Percentiles rank a stretch among this genome's conserved stretches.
Conservation (phyloP, 2,113 vertebrate genomes). For the Salminus brasiliensis region DNA sequence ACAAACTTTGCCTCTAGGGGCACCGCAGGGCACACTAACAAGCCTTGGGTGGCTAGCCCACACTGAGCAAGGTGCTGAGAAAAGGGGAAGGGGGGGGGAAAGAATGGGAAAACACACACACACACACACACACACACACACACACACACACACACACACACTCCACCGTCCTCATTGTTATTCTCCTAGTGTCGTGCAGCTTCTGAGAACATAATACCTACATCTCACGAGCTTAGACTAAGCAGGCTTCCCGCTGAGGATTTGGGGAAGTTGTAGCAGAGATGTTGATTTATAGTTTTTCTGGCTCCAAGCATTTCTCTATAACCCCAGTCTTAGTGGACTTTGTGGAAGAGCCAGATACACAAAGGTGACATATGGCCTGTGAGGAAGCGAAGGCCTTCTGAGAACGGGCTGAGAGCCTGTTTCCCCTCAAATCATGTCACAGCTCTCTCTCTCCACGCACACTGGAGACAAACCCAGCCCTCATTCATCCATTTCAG, state of each 20-base stretch:
- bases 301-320: background rate
- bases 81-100: background rate
- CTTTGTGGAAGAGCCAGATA: background rate
- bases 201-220: slow-evolving; percentile 38
- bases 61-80: background rate
- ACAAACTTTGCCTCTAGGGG: background rate
- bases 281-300: slow-evolving; percentile 29
- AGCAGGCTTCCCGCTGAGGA: slow-evolving; percentile 34
- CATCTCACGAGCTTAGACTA: slow-evolving; percentile 39
- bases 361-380: slow-evolving; percentile 11
- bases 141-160: too few relatives aligned
- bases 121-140: too few relatives aligned
- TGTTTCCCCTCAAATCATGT: background rate
- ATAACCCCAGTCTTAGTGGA: background rate
- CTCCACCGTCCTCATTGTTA: slow-evolving; percentile 33
- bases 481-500: background rate
- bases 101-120: background rate
- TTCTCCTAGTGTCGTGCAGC: slow-evolving; percentile 13
- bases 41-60: slow-evolving; percentile 17
- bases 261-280: slow-evolving; percentile 16
- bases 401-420: slow-evolving; percentile 14
- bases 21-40: slow-evolving; percentile 30
- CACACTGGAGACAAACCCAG: background rate
- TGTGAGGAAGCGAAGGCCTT: background rate
- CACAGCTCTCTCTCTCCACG: background rate